These are phyloP conservation scores for Drosophila kikkawai DNA, from an alignment of 1,140 invertebrate genomes.

Conservation along the genomic window DNA sequence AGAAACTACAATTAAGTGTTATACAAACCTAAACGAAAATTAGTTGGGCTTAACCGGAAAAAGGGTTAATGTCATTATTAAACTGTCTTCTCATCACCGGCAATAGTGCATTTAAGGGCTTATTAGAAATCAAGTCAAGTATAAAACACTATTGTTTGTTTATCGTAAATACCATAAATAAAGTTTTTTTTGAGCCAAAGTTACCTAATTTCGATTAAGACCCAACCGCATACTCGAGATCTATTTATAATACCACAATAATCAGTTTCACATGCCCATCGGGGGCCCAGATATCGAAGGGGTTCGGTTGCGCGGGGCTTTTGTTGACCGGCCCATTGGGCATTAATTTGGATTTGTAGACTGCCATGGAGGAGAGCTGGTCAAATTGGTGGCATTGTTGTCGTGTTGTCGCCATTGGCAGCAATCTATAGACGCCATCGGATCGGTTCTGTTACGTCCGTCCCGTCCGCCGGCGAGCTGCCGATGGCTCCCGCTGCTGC, in stretches of 20 bases:
- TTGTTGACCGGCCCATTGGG: constrained; percentile 77
- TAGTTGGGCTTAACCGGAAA: neutral
- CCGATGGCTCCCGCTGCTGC: constrained; percentile 70
- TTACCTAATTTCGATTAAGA: constrained; percentile 43
- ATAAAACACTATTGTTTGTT: constrained; percentile 24
- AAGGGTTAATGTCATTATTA: neutral
- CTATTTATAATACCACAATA: constrained; percentile 51
- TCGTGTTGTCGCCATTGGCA: constrained; percentile 72
- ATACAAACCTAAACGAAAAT: neutral
- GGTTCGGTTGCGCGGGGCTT: constrained; percentile 35
- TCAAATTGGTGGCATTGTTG: constrained; percentile 73
- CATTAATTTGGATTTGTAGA: constrained; percentile 77
- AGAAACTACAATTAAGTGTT: neutral
- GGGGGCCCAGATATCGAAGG: constrained; percentile 29
- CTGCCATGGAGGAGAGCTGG: constrained; percentile 46
- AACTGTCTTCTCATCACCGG: neutral
- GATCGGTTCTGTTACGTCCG: constrained; percentile 9
- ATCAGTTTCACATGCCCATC: constrained; percentile 48
- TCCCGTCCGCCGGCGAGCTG: constrained; percentile 45
- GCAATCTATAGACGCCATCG: constrained; percentile 82
- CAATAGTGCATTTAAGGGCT: constrained; percentile 5
- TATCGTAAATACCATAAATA: constrained; percentile 50
- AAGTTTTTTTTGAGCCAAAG: constrained; percentile 28
- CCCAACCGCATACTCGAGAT: constrained; percentile 51
- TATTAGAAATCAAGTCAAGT: constrained; percentile 15